A percentile compares a stretch with the other conserved stretches of the same genome.
phyloP scores from a whole-genome alignment of 2,797 vertebrate species.

The Scyliorhinus canicula region DNA sequence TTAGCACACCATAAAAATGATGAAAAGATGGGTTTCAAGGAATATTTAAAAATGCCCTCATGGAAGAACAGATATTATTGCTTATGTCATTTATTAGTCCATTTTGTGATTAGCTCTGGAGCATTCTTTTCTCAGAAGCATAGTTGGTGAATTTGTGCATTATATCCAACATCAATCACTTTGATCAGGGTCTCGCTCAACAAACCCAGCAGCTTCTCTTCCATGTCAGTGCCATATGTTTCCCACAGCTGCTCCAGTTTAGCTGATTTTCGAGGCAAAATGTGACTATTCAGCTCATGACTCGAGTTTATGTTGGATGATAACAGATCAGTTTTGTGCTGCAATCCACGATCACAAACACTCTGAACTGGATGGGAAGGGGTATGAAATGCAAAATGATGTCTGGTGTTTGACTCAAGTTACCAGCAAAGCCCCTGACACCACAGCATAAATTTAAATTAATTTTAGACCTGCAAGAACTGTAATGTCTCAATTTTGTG shows the following conservation, averaged over 20 bases:
- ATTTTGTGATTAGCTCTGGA: constrained; percentile 51
- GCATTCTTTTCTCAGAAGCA: constrained; percentile 48
- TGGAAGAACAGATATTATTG: constrained; percentile 49
- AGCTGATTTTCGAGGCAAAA: constrained; percentile 45
- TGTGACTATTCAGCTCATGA: constrained; percentile 46
- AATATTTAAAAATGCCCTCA: constrained; percentile 52
- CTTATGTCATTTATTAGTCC: constrained; percentile 50
- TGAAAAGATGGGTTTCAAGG: constrained; percentile 45
- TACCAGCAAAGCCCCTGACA: not conserved
- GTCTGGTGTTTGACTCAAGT: not conserved
- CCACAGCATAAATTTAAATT: not conserved
- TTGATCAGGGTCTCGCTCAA: constrained; percentile 63
- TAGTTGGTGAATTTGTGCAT: constrained; percentile 53
- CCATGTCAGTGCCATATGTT: constrained; percentile 64
- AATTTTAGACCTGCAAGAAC: not conserved
- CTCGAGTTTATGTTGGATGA: constrained; percentile 52
- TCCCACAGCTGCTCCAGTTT: constrained; percentile 64
- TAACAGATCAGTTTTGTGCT: constrained; percentile 44
- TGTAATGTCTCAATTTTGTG: not conserved
- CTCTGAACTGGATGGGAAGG: not conserved
- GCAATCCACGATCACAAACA: not conserved
- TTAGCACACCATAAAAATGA: constrained; percentile 43
- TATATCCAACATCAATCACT: constrained; percentile 61
- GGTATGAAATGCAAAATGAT: not conserved
- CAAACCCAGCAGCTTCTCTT: constrained; percentile 57